Evolutionary conservation across 2,797 vertebrate genomes (phyloP).

Genomic region (Toxotes lorentzi): DNA sequence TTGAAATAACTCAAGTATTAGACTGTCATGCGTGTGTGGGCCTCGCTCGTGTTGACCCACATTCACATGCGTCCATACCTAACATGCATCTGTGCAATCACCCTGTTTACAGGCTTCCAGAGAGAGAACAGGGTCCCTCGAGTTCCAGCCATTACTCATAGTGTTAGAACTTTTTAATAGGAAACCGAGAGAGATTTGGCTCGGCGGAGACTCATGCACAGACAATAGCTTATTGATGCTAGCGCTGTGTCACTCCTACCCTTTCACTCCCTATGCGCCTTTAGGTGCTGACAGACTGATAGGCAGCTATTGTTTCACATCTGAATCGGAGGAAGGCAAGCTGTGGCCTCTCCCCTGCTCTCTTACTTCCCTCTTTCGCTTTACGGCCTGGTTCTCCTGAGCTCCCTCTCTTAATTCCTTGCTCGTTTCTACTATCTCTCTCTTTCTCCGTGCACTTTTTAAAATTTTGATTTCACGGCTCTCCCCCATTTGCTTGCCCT

Average conservation of each 20-base stretch:
- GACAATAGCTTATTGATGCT: slow-evolving; percentile 83
- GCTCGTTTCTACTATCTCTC: slow-evolving; percentile 40
- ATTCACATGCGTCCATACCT: slow-evolving; percentile 38
- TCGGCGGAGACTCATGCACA: slow-evolving; percentile 57
- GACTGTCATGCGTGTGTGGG: slow-evolving; percentile 20
- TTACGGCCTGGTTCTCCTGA: slow-evolving; percentile 30
- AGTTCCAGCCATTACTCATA: slow-evolving; percentile 69
- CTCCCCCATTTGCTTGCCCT: slow-evolving; percentile 39
- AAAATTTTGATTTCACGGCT: slow-evolving; percentile 59
- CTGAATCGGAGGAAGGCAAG: slow-evolving; percentile 86
- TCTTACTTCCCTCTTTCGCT: slow-evolving; percentile 59
- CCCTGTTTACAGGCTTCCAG: slow-evolving; percentile 51
- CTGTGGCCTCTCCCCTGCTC: slow-evolving; percentile 70
- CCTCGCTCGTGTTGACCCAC: slow-evolving; percentile 40
- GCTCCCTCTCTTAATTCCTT: slow-evolving; percentile 46
- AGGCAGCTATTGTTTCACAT: slow-evolving; percentile 83
- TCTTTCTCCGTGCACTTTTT: slow-evolving; percentile 31
- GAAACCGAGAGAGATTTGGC: slow-evolving; percentile 67
- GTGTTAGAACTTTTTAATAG: slow-evolving; percentile 68
- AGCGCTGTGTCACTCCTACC: slow-evolving; percentile 72
- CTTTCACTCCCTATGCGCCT: slow-evolving; percentile 79
- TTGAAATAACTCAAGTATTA: slow-evolving; percentile 30
- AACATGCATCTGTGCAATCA: slow-evolving; percentile 49
- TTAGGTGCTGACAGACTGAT: slow-evolving; percentile 84
- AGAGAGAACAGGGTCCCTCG: slow-evolving; percentile 34